Evolutionary conservation across 2,888 invertebrate genomes (phyloP), one percentile per base, ranked within the genome.

Genomic region (Drosophila paracracens): DNA sequence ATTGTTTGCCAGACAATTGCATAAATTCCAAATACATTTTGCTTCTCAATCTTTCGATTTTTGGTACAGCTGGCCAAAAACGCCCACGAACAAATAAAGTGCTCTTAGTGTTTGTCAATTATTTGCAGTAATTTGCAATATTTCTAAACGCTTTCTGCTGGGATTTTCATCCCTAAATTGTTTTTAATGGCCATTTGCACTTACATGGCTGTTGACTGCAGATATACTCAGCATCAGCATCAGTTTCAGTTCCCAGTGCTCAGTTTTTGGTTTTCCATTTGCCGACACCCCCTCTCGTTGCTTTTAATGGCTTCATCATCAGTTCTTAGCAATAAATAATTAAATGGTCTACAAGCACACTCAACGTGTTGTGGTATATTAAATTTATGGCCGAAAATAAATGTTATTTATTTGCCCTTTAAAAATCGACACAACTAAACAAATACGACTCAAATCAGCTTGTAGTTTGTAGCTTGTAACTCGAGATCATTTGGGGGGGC

Each of bases 111-210:
- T 80, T 82, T 80, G 74, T 80, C 89, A 78, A 86, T 90, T 90
- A 89, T 90, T 89, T 89, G 89, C 90, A 88, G 89, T 86, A 90
- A 90, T 90, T 90, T 89, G 90, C 86, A 86, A 90, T 89, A 89
- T 86, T 81, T 82, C 81, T 82, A 82, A 87, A 85, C 78, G 86
- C 74, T 85, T 83, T 72, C 72, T 31, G 38, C 70, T 63, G 53
- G 29, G 60, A 67, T 72, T 72, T 70, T 38, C 66, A 77, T 63
- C 86, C 73, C 85, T 77, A 80, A 80, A 88, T 83, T 90, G 83
- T 79, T 89, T 82, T 86, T 90, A 89, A 89, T 89, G 88, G 82
- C 89, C 86, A 82, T 89, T 89, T 88, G 83, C 90, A 89, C 89
- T 90, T 88, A 89, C 71, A 70, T 38, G 53, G 27, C 73, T 73